A percentile compares a stretch with the other conserved stretches of the same genome.
phyloP scores from a whole-genome alignment of 2,888 invertebrate species.

The Stomorhina lunata region DNA sequence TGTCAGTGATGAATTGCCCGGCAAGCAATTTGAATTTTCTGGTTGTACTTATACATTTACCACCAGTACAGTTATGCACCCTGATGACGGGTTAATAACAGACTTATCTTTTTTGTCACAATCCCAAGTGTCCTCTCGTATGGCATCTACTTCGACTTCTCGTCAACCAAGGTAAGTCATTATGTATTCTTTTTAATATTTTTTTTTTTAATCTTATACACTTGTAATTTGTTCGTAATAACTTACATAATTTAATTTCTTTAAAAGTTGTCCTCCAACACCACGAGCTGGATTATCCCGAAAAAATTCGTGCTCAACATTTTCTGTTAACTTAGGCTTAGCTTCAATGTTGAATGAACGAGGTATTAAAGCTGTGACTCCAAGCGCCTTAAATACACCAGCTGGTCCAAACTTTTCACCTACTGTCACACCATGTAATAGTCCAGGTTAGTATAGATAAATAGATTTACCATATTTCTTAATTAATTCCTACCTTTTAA shows the following conservation, averaged over 20 bases:
- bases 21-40: conserved; percentile 88
- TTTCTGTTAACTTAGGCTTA: conserved; percentile 85
- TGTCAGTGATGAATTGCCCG: conserved; percentile 87
- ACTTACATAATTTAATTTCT: background rate
- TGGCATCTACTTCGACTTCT: conserved; percentile 84
- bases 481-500: too few relatives aligned
- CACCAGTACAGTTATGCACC: conserved; percentile 93
- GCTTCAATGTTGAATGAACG: conserved; percentile 89
- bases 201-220: too few relatives aligned
- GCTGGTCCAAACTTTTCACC: conserved; percentile 86
- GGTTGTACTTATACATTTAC: conserved; percentile 92
- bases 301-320: conserved; percentile 89
- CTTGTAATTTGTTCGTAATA: too few relatives aligned
- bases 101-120: conserved; percentile 82
- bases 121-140: conserved; percentile 85
- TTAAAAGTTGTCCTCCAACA: conserved; percentile 78
- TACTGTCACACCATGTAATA: conserved; percentile 93
- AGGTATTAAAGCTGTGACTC: conserved; percentile 87
- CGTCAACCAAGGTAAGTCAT: conserved; percentile 78
- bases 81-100: conserved; percentile 89
- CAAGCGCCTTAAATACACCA: conserved; percentile 84
- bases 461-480: background rate
- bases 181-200: too few relatives aligned
- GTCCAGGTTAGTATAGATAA: conserved; percentile 82
- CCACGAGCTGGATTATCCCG: conserved; percentile 84